phyloP scores from a whole-genome alignment of 2,113 vertebrate genomes.

The Eira barbara region DNA sequence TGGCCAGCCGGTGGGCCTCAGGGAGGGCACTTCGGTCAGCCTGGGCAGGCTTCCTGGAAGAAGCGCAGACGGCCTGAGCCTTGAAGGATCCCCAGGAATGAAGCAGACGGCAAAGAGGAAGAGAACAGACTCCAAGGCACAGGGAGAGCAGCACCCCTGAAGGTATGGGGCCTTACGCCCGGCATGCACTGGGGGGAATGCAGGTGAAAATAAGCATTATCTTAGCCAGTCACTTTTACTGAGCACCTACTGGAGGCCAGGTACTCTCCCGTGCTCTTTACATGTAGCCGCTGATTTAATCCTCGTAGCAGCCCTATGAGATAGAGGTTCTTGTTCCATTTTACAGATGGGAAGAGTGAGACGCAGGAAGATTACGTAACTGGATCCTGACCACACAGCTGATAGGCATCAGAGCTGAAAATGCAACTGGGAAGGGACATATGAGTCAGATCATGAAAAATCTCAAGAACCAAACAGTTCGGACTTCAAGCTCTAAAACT shows the following conservation, averaged over 20 bases:
- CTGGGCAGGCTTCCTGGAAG: background rate
- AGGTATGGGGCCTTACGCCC: background rate
- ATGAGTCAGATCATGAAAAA: background rate
- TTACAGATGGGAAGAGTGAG: background rate
- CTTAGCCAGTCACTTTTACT: fast-evolving
- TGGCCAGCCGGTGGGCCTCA: fast-evolving
- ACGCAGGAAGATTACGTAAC: background rate
- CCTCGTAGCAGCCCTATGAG: background rate
- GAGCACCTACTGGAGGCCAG: background rate
- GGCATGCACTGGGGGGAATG: fast-evolving
- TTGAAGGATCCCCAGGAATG: background rate
- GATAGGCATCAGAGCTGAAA: background rate
- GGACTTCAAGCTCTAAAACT: background rate
- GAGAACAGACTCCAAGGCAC: background rate
- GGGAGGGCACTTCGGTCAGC: background rate
- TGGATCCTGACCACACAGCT: background rate
- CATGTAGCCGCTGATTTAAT: background rate
- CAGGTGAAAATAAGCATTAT: background rate
- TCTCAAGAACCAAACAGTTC: background rate
- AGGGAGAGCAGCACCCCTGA: too few species aligned
- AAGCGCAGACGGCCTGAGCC: background rate
- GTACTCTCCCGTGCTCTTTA: too few species aligned
- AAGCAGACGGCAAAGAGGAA: background rate
- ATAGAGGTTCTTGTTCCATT: background rate
- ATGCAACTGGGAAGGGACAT: background rate